Conservation (phyloP, 2,888 invertebrate species). For the Pseudococcus longispinus region DNA sequence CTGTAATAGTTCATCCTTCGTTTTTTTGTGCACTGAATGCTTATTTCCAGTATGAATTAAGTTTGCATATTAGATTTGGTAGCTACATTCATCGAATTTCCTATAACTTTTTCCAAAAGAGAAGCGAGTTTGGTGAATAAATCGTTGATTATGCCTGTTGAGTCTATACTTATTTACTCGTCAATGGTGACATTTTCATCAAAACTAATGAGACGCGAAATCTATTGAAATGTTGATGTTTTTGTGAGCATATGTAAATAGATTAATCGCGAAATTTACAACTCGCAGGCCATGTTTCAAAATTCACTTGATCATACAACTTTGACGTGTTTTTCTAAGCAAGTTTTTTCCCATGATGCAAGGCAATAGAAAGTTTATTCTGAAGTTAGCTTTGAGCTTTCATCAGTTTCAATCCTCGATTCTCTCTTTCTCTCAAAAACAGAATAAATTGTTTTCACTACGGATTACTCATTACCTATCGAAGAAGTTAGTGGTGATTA, state of each 20-base stretch:
- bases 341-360: not conserved
- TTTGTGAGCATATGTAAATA: not conserved
- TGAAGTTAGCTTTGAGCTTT: too few relatives aligned
- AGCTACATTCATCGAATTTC: not conserved
- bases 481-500: not conserved
- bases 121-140: not conserved
- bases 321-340: not conserved
- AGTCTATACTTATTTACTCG: not conserved
- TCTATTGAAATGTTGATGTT: not conserved
- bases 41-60: not conserved
- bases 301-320: not conserved
- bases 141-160: not conserved
- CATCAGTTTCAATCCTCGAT: too few relatives aligned
- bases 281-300: not conserved
- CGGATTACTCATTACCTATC: not conserved
- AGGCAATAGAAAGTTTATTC: too few relatives aligned
- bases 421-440: not conserved
- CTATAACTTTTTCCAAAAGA: not conserved
- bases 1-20: conserved; percentile 1
- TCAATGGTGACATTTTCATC: conserved; percentile 6
- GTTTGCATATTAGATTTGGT: not conserved
- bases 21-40: conserved; percentile 8
- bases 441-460: not conserved
- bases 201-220: not conserved
- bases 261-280: not conserved